Evolutionary conservation across 1,140 invertebrate genomes (phyloP).

Genomic region (Meloidogyne hapla): DNA sequence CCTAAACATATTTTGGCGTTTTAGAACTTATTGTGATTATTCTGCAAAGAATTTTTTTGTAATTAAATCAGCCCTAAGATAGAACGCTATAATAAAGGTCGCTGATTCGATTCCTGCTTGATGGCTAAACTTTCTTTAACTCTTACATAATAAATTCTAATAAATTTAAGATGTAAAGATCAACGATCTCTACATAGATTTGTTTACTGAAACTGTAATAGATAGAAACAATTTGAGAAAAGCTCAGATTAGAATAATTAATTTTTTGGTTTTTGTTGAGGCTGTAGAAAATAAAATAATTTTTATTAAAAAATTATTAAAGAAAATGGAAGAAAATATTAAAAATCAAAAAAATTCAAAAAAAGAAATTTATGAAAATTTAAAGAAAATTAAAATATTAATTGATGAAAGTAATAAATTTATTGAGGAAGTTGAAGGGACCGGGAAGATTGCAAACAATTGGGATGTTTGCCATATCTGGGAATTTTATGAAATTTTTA

Average conservation of each 20-base stretch:
- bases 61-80: too few relatives aligned
- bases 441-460: neutral
- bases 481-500: neutral
- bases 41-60: too few relatives aligned
- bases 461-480: neutral
- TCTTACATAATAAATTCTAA: too few relatives aligned
- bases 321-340: neutral
- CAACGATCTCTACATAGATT: neutral
- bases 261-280: neutral
- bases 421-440: neutral
- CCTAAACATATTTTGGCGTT: too few relatives aligned
- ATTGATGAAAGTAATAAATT: constrained; percentile 1
- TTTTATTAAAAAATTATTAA: neutral
- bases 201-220: neutral
- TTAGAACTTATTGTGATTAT: too few relatives aligned
- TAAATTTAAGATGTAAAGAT: neutral
- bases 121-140: too few relatives aligned
- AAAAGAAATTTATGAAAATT: neutral
- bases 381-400: too few relatives aligned
- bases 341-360: neutral
- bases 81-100: too few relatives aligned
- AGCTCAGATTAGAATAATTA: neutral
- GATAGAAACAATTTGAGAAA: neutral
- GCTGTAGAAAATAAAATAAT: neutral
- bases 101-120: too few relatives aligned